phyloP scores from a whole-genome alignment of 2,113 vertebrate genomes.

The Copsychus sechellarum region DNA sequence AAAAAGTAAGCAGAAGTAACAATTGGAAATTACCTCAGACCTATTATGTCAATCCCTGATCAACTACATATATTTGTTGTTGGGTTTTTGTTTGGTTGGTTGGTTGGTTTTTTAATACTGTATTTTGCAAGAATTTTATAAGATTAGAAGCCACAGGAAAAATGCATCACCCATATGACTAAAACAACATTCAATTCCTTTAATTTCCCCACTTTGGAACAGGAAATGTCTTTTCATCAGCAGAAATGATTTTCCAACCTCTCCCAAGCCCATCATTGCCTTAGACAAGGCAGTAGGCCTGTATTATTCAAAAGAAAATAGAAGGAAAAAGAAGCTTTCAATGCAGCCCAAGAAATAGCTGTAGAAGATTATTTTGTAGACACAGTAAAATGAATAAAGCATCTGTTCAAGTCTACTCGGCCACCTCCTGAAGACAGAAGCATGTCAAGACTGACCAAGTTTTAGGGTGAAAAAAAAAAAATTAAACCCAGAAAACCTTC shows the following conservation, averaged over 20 bases:
- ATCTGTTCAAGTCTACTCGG: not conserved
- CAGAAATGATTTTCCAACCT: not conserved
- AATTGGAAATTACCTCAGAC: not conserved
- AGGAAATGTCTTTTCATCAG: not conserved
- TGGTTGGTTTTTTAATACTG: not conserved
- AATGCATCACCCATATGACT: not conserved
- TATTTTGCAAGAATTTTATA: not conserved
- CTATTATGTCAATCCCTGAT: not conserved
- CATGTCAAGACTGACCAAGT: not conserved
- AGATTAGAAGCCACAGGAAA: not conserved
- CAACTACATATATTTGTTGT: not conserved
- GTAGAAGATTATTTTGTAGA: not conserved
- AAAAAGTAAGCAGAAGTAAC: not conserved
- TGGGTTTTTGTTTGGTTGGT: not conserved
- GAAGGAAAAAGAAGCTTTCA: not conserved
- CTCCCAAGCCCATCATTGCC: not conserved
- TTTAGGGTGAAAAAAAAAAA: not conserved
- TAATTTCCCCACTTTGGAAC: not conserved
- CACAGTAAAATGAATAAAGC: not conserved
- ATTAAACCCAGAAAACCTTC: accelerated
- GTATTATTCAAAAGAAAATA: not conserved
- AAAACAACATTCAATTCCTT: not conserved
- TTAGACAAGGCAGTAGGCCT: not conserved
- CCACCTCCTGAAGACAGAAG: not conserved
- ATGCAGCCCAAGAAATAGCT: not conserved